Evolutionary conservation across 2,797 vertebrate genomes (phyloP).

Genomic region (Danio tinwini): DNA sequence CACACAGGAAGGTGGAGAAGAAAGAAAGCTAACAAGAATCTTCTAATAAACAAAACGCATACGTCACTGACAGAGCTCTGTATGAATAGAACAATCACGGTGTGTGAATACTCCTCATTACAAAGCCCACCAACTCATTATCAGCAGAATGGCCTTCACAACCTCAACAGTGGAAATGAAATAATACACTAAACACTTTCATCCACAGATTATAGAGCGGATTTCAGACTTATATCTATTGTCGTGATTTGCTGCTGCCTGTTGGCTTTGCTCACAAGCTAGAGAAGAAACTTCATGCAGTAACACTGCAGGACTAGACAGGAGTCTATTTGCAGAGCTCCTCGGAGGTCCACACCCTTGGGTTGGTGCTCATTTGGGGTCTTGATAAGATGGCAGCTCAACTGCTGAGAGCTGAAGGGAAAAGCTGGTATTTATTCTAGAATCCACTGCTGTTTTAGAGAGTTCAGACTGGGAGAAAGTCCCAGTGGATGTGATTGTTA

Average conservation of each 20-base stretch:
- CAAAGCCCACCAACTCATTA: conserved; percentile 33
- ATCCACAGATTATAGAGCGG: neutral
- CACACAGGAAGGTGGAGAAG: conserved; percentile 13
- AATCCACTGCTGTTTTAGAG: conserved; percentile 44
- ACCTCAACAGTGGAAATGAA: conserved; percentile 21
- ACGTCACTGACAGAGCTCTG: neutral
- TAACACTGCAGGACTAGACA: conserved; percentile 17
- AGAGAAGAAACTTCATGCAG: conserved; percentile 18
- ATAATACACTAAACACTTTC: conserved; percentile 1
- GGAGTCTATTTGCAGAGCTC: conserved; percentile 44
- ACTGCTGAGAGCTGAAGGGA: conserved; percentile 39
- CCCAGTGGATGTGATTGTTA: conserved; percentile 28
- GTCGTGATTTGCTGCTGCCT: neutral
- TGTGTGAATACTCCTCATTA: conserved; percentile 27
- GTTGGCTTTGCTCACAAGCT: conserved; percentile 2
- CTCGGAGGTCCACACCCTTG: conserved; percentile 13
- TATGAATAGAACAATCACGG: conserved; percentile 33
- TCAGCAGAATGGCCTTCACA: conserved; percentile 20
- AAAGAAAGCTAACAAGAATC: conserved; percentile 14
- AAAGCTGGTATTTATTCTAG: conserved; percentile 46
- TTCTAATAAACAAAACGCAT: conserved; percentile 7
- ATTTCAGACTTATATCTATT: conserved; percentile 1
- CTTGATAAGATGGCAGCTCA: conserved; percentile 38
- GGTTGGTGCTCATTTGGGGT: conserved; percentile 42
- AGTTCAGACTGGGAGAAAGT: conserved; percentile 26